Evolutionary conservation across 2,797 vertebrate species (phyloP), one percentile per base, ranked within the genome.

Genomic region (Decapterus maruadsi): DNA sequence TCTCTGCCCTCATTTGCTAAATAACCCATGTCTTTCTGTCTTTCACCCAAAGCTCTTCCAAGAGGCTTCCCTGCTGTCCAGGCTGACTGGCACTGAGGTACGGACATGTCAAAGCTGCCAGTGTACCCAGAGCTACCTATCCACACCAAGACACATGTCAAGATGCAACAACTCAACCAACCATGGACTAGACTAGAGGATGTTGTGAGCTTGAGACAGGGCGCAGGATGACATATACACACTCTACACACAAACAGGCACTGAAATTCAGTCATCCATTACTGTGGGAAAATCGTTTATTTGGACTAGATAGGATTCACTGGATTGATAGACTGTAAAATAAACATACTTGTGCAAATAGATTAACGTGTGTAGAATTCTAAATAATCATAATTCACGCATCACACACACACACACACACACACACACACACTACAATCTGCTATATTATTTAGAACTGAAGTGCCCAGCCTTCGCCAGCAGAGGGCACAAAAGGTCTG

Each of bases 11-110:
- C 16, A 58, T 34, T 34, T 34, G 26, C 26, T 26, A 26, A 26
- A 26, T 26, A 26, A 1, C 26, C 26, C 26, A 77, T 69, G 69
- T 75, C 26, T 61, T 29, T 68, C 67, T 75, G 70, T 89, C 57
- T 83, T 36, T 36, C 7, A 8, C 77, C 54, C 71, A 79, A 70
- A 90, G 84, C 72, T 87, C 77, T 84, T 71, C 61, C 83, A 73
- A 68, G 77, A 61, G 38, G 71, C 77, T 55, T 50, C 63, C 60
- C 71, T 86, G 78, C 81, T 88, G 73, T 82, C 87, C 80, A 87
- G 90, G 72, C 90, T 89, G 84, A 86, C 89, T 80, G 88, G 72
- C 72, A 79, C 84, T 75, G 88, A 93, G 88, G 87, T 80, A 90
- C 84, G 14, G 82, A 87, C 92, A 82, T 26, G 65, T 46, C 16